These are phyloP conservation scores for Ladona fulva DNA, from an alignment of 1,140 invertebrate genomes.

Conservation along the genomic window DNA sequence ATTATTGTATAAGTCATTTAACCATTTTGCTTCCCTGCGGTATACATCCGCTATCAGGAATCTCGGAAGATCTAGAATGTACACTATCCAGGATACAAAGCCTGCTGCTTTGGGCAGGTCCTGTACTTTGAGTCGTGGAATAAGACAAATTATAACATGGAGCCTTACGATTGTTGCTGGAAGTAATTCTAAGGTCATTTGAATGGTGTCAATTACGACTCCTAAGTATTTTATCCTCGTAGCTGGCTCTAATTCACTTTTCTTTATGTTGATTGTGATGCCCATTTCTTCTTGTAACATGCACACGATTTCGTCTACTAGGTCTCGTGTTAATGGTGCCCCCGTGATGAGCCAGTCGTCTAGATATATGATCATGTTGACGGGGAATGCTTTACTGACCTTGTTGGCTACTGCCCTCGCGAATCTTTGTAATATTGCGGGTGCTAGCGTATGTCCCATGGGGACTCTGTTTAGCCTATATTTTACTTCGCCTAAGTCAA, in stretches of 20 bases:
- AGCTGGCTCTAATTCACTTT: background rate
- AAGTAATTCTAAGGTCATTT: background rate
- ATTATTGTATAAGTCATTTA: background rate
- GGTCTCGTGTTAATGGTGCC: too few species aligned
- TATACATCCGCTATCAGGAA: background rate
- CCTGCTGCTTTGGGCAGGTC: background rate
- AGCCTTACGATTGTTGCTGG: background rate
- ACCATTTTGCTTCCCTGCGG: background rate
- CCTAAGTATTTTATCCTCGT: background rate
- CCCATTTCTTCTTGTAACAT: background rate
- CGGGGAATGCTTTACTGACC: background rate
- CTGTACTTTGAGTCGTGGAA: background rate
- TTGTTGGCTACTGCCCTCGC: background rate
- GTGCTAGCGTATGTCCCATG: background rate
- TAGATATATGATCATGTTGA: background rate
- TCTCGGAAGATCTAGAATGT: background rate
- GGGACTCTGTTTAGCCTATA: background rate
- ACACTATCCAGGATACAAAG: background rate
- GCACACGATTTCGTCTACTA: too few species aligned
- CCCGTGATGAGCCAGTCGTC: background rate
- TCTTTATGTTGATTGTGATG: background rate
- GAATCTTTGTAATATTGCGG: background rate
- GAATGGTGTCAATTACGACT: background rate
- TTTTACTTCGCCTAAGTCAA: background rate
- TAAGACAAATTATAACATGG: background rate